phyloP scores from a whole-genome alignment of 2,888 invertebrate genomes.

The Dynastes maya region DNA sequence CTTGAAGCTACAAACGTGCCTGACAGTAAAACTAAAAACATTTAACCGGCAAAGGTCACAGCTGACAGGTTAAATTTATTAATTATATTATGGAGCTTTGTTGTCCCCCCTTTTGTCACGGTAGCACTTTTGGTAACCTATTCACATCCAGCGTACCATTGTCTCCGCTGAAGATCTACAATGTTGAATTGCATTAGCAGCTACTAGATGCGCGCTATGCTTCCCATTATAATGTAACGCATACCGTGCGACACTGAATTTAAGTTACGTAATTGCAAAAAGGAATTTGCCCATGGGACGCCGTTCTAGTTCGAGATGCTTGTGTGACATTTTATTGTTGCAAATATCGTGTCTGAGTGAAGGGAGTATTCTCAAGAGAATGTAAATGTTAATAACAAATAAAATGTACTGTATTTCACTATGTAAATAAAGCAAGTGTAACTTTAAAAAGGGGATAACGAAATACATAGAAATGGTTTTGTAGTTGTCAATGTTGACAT shows the following conservation, averaged over 20 bases:
- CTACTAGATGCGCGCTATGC: background rate
- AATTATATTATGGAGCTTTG: constrained; percentile 45
- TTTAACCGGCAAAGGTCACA: constrained; percentile 39
- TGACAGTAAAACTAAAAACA: constrained; percentile 36
- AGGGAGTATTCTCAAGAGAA: no score
- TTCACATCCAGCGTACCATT: constrained; percentile 35
- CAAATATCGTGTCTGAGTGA: background rate
- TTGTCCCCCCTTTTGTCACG: constrained; percentile 37
- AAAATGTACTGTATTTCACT: no score
- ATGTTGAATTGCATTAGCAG: constrained; percentile 36
- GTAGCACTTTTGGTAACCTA: constrained; percentile 35
- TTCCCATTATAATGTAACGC: constrained; percentile 8
- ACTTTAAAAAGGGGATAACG: no score
- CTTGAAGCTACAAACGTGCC: background rate
- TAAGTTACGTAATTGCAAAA: constrained; percentile 19
- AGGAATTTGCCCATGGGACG: background rate
- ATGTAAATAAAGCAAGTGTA: no score
- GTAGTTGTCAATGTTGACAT: no score
- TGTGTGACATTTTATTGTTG: background rate
- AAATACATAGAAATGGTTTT: no score
- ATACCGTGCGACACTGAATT: constrained; percentile 25
- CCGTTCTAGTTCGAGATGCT: background rate
- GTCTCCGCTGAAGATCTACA: constrained; percentile 31
- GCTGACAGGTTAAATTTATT: constrained; percentile 42
- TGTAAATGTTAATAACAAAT: no score